Conservation (phyloP, 1,140 invertebrate species). For the Trachymyrmex cornetzi region DNA sequence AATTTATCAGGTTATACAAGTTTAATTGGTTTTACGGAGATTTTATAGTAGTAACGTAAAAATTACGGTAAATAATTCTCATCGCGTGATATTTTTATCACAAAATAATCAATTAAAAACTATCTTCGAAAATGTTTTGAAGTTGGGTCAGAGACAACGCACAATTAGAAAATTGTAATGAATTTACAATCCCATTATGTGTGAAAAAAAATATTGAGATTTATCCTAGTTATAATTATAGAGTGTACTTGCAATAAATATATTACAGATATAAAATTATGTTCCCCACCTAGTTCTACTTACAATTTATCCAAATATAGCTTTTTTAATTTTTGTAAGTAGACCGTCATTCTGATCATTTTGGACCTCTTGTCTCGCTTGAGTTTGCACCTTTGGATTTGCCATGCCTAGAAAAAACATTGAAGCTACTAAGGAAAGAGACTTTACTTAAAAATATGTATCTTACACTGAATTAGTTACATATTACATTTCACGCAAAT, state of each 20-base stretch:
- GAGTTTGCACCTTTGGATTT: constrained; percentile 86
- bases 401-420: constrained; percentile 84
- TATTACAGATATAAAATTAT: not conserved
- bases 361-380: constrained; percentile 84
- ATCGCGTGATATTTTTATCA: not conserved
- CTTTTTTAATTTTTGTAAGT: constrained; percentile 89
- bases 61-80: not conserved
- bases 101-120: not conserved
- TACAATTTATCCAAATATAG: constrained; percentile 87
- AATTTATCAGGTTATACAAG: not conserved
- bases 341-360: constrained; percentile 85
- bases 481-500: not conserved
- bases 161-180: not conserved
- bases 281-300: constrained; percentile 42
- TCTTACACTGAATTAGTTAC: not conserved
- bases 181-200: not conserved
- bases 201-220: not conserved
- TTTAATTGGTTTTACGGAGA: not conserved
- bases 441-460: not conserved
- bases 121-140: not conserved
- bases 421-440: constrained; percentile 21
- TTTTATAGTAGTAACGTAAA: not conserved
- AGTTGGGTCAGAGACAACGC: not conserved
- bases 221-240: not conserved
- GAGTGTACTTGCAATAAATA: not conserved